Percentiles rank a stretch among this genome's conserved stretches.
Conservation (phyloP, 2,113 vertebrate genomes). For the Ailuropoda melanoleuca region DNA sequence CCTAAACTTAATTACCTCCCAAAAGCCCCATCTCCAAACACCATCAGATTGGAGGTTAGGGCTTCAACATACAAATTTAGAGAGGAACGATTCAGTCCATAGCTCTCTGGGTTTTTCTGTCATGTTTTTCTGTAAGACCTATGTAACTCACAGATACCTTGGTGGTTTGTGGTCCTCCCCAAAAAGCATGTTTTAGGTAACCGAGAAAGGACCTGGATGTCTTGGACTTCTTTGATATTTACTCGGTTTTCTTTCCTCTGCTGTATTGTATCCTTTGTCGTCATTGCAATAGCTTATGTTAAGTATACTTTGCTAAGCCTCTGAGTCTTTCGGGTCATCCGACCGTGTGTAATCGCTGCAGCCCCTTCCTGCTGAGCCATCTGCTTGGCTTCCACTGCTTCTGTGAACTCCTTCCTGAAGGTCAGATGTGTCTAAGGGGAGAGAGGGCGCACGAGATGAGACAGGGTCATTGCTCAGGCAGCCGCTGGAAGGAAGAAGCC, state of each 20-base stretch:
- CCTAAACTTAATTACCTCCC: no score
- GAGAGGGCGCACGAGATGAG: not conserved
- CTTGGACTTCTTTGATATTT: not conserved
- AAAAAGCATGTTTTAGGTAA: not conserved
- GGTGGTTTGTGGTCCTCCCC: not conserved
- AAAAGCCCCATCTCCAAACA: no score
- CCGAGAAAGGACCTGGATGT: not conserved
- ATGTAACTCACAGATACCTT: not conserved
- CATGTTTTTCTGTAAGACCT: not conserved
- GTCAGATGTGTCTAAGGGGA: constrained; percentile 93
- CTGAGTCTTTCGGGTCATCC: not conserved
- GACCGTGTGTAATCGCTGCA: not conserved
- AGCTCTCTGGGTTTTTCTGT: not conserved
- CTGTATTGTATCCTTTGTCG: not conserved
- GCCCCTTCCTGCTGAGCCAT: constrained; percentile 97
- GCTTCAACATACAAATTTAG: no score
- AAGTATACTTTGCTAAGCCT: not conserved
- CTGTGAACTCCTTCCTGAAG: constrained; percentile 94
- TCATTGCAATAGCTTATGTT: not conserved
- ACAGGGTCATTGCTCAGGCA: not conserved
- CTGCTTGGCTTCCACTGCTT: constrained; percentile 96
- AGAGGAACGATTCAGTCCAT: not conserved
- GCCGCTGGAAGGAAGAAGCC: not conserved
- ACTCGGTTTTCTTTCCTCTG: not conserved
- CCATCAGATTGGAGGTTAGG: no score